Evolutionary conservation across 1,140 invertebrate genomes (phyloP).

Genomic region (Mylabris phalerata): DNA sequence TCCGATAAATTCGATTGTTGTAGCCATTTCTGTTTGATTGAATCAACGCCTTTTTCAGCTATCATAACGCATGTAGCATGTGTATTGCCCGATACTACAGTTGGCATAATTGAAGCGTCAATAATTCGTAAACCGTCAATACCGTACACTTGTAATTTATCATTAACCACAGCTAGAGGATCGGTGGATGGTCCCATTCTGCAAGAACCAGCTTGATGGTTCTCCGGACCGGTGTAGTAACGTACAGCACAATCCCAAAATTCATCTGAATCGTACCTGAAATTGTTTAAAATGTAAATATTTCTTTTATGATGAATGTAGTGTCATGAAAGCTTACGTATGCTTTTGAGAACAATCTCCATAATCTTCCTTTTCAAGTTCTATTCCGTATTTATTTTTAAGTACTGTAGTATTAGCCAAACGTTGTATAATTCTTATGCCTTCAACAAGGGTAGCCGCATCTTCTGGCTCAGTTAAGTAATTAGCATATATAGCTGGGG

Average conservation of each 20-base stretch:
- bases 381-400: constrained; percentile 63
- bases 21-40: constrained; percentile 63
- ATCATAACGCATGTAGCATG: constrained; percentile 80
- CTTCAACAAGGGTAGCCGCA: constrained; percentile 64
- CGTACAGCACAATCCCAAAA: constrained; percentile 76
- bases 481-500: constrained; percentile 79
- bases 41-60: constrained; percentile 70
- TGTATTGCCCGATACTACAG: constrained; percentile 68
- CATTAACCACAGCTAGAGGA: constrained; percentile 62
- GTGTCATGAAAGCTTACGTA: constrained; percentile 11
- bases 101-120: constrained; percentile 75
- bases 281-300: constrained; percentile 30
- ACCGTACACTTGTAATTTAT: constrained; percentile 61
- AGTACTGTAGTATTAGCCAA: constrained; percentile 62
- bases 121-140: constrained; percentile 63
- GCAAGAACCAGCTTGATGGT: constrained; percentile 78
- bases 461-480: constrained; percentile 73
- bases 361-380: constrained; percentile 42
- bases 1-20: background rate
- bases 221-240: constrained; percentile 70
- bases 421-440: constrained; percentile 52
- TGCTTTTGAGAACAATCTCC: constrained; percentile 43
- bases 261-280: constrained; percentile 64
- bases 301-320: background rate
- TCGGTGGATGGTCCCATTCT: constrained; percentile 69